Conservation (phyloP, 2,888 invertebrate genomes). For the Fragum fragum region DNA sequence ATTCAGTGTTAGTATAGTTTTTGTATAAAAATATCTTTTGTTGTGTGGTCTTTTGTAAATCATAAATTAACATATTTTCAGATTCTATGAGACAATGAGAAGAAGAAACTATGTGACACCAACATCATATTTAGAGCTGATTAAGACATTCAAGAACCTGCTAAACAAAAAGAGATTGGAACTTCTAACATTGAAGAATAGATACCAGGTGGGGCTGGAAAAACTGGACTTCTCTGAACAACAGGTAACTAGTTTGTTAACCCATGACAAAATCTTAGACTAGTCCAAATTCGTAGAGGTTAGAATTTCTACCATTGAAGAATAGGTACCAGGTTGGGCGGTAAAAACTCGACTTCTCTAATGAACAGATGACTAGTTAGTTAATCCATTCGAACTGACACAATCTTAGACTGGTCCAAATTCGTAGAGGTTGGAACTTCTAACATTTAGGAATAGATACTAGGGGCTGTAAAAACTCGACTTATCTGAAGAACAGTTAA, state of each 20-base stretch:
- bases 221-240: conserved; percentile 86
- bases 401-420: too few species aligned
- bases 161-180: conserved; percentile 85
- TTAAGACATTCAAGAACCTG: conserved; percentile 86
- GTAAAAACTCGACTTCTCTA: too few species aligned
- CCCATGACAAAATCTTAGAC: too few species aligned
- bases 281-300: too few species aligned
- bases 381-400: too few species aligned
- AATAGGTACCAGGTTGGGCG: too few species aligned
- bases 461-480: conserved; percentile 86
- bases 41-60: too few species aligned
- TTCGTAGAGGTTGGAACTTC: conserved; percentile 84
- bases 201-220: conserved; percentile 89
- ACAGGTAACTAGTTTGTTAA: conserved; percentile 80
- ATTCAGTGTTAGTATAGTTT: too few species aligned
- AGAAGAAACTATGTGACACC: conserved; percentile 86
- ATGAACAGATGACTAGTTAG: too few species aligned
- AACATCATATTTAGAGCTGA: conserved; percentile 86
- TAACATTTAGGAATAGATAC: conserved; percentile 90
- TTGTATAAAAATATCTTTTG: too few species aligned
- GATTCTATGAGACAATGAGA: conserved; percentile 84
- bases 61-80: too few species aligned
- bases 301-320: too few species aligned
- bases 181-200: conserved; percentile 87
- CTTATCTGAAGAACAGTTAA: conserved; percentile 85